A percentile compares a stretch with the other conserved stretches of the same genome.
Conservation (phyloP, 2,888 invertebrate species). For the Andrena camellia region DNA sequence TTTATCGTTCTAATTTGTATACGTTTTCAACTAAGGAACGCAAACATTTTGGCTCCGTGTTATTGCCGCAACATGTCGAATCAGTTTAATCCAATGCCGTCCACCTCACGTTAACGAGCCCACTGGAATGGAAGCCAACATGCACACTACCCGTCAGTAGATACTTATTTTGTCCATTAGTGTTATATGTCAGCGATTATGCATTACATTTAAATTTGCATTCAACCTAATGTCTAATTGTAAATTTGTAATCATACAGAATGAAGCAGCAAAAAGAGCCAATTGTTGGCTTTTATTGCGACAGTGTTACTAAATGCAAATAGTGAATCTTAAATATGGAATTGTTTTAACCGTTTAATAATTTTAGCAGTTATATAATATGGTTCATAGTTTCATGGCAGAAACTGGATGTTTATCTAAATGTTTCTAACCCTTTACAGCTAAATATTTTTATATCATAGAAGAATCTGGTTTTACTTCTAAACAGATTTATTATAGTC, state of each 20-base stretch:
- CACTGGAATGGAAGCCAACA: slow-evolving; percentile 66
- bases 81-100: slow-evolving; percentile 82
- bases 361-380: slow-evolving; percentile 20
- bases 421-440: slow-evolving; percentile 40
- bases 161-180: slow-evolving; percentile 41
- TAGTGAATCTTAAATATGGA: slow-evolving; percentile 17
- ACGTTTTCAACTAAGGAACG: slow-evolving; percentile 68
- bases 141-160: slow-evolving; percentile 58
- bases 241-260: slow-evolving; percentile 18
- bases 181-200: slow-evolving; percentile 19
- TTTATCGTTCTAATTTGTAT: slow-evolving; percentile 22
- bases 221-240: slow-evolving; percentile 20
- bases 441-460: slow-evolving; percentile 52
- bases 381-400: slow-evolving; percentile 19
- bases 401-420: slow-evolving; percentile 23
- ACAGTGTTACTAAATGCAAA: slow-evolving; percentile 16
- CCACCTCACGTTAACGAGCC: slow-evolving; percentile 78
- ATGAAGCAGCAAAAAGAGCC: not conserved
- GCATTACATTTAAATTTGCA: slow-evolving; percentile 30
- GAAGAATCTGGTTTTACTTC: slow-evolving; percentile 38
- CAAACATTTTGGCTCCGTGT: slow-evolving; percentile 74
- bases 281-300: not conserved
- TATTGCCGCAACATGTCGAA: slow-evolving; percentile 81
- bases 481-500: slow-evolving; percentile 43
- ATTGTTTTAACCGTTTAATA: slow-evolving; percentile 31